phyloP scores from a whole-genome alignment of 2,888 invertebrate species.

The Itoplectis maculator region DNA sequence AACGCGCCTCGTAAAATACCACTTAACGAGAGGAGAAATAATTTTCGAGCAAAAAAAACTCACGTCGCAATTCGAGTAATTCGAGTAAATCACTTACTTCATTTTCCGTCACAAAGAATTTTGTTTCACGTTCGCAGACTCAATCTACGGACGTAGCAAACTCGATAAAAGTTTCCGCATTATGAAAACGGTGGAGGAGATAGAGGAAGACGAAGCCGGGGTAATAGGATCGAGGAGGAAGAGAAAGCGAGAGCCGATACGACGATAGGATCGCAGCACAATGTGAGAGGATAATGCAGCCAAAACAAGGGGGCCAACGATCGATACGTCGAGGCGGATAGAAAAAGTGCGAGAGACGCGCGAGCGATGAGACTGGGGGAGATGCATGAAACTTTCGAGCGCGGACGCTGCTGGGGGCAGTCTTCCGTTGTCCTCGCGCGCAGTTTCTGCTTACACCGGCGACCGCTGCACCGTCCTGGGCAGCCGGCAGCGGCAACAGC shows the following conservation, averaged over 20 bases:
- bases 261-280: background rate
- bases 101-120: background rate
- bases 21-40: background rate
- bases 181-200: background rate
- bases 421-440: constrained; percentile 19
- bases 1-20: constrained; percentile 36
- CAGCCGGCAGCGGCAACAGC: no score
- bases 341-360: background rate
- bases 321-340: constrained; percentile 49
- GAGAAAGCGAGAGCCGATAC: background rate
- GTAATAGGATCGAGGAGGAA: constrained; percentile 11
- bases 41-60: background rate
- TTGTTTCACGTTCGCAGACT: background rate
- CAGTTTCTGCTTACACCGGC: constrained; percentile 39
- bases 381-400: constrained; percentile 9
- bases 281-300: constrained; percentile 16
- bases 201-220: background rate
- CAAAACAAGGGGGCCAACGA: constrained; percentile 41
- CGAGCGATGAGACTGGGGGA: constrained; percentile 25
- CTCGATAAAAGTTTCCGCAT: background rate
- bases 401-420: background rate
- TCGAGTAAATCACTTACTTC: no score
- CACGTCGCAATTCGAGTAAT: no score
- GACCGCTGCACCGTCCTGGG: constrained; percentile 10
- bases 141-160: background rate